phyloP scores from a whole-genome alignment of 2,113 vertebrate genomes.

The Thalassarche chlororhynchos region DNA sequence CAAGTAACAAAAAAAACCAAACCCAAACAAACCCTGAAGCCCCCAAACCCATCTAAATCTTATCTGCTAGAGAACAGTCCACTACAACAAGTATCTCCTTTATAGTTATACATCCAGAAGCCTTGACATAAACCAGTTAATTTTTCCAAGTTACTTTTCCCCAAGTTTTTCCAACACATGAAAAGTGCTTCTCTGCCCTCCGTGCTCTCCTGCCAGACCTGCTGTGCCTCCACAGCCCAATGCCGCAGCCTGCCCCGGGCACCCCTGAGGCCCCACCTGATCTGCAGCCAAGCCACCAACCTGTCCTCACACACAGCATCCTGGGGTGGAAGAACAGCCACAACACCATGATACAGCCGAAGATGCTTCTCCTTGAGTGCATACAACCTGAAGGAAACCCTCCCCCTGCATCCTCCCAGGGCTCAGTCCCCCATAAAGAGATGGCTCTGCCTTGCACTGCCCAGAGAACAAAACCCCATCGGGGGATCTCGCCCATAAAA shows the following conservation, averaged over 20 bases:
- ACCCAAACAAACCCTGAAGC: background rate
- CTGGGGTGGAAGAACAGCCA: background rate
- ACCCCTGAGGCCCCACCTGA: background rate
- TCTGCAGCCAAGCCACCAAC: background rate
- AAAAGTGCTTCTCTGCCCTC: background rate
- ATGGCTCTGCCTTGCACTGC: background rate
- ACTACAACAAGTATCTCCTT: background rate
- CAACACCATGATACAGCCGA: background rate
- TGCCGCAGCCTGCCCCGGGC: background rate
- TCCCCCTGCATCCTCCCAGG: background rate
- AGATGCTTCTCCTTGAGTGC: background rate
- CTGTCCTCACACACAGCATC: background rate
- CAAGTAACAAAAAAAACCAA: background rate
- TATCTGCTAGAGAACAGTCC: background rate
- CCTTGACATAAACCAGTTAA: background rate
- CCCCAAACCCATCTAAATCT: background rate
- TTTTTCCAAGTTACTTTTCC: background rate
- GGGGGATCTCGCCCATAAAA: background rate
- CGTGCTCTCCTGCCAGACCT: fast-evolving
- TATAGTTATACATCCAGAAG: background rate
- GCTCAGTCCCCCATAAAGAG: background rate
- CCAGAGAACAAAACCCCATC: background rate
- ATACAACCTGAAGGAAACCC: background rate
- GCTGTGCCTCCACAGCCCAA: background rate
- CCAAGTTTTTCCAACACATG: background rate